A percentile compares a stretch with the other conserved stretches of the same genome.
phyloP scores from a whole-genome alignment of 1,140 invertebrate genomes.

The Nixonia krombeini region DNA sequence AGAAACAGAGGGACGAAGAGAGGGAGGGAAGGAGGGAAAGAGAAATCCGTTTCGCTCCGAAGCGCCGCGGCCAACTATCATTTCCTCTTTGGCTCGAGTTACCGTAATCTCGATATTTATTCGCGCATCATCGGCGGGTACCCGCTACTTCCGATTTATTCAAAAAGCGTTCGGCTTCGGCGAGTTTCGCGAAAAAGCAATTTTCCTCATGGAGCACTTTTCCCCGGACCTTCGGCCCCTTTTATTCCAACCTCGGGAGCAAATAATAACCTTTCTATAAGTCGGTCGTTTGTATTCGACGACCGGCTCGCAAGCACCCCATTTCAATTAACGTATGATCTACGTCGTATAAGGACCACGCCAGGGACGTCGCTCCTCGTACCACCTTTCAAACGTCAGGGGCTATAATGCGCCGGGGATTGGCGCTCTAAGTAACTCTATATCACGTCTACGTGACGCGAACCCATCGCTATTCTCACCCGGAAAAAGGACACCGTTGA shows the following conservation, averaged over 20 bases:
- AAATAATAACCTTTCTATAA: constrained; percentile 73
- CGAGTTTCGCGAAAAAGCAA: constrained; percentile 2
- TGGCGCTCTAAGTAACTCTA: constrained; percentile 70
- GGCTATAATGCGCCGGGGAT: constrained; percentile 62
- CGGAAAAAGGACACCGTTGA: constrained; percentile 53
- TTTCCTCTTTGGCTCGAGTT: too few species aligned
- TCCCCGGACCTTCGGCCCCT: constrained; percentile 20
- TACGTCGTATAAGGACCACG: constrained; percentile 67
- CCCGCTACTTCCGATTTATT: background rate
- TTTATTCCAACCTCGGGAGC: constrained; percentile 44
- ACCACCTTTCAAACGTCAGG: constrained; percentile 64
- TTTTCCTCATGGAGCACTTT: background rate
- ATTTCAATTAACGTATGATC: constrained; percentile 74
- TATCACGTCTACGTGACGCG: constrained; percentile 71
- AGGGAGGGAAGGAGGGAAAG: too few species aligned
- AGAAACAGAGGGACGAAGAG: too few species aligned
- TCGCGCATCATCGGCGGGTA: too few species aligned
- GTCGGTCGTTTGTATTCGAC: constrained; percentile 72
- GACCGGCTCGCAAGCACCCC: constrained; percentile 61
- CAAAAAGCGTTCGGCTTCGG: background rate
- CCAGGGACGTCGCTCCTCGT: constrained; percentile 32
- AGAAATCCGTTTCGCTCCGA: constrained; percentile 17
- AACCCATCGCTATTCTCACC: constrained; percentile 40
- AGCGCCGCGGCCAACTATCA: background rate
- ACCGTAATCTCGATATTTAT: too few species aligned